phyloP scores from a whole-genome alignment of 2,888 invertebrate species.

The Trissoscelio sp. region DNA sequence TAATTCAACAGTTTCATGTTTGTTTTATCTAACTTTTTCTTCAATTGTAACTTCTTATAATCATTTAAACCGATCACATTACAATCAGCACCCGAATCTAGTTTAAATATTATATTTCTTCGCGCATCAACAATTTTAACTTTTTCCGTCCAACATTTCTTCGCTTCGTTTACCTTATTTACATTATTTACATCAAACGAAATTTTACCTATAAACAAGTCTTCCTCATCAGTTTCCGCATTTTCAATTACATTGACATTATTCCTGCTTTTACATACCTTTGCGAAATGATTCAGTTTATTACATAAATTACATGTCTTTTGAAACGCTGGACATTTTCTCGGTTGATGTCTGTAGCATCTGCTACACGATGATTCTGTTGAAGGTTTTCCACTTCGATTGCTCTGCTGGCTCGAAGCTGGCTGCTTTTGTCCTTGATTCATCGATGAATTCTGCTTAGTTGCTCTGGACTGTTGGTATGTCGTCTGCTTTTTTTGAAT shows the following conservation, averaged over 20 bases:
- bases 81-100: constrained; percentile 23
- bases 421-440: not conserved
- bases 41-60: constrained; percentile 6
- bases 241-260: constrained; percentile 1
- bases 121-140: constrained; percentile 11
- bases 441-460: not conserved
- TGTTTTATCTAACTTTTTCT: not conserved
- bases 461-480: no score
- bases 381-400: not conserved
- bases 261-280: constrained; percentile 31
- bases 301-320: constrained; percentile 62
- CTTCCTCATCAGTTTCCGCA: not conserved
- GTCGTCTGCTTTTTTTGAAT: constrained; percentile 16
- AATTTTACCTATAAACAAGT: constrained; percentile 18
- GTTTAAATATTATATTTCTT: not conserved
- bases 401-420: not conserved
- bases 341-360: constrained; percentile 42
- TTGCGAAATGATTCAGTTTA: constrained; percentile 40
- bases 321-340: constrained; percentile 58
- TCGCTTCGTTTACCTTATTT: not conserved
- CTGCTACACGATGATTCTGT: constrained; percentile 29
- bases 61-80: constrained; percentile 13
- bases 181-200: no score
- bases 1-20: constrained; percentile 9
- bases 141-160: constrained; percentile 6